Evolutionary conservation across 1,140 invertebrate species (phyloP).

Genomic region (Pachypsylla venusta): DNA sequence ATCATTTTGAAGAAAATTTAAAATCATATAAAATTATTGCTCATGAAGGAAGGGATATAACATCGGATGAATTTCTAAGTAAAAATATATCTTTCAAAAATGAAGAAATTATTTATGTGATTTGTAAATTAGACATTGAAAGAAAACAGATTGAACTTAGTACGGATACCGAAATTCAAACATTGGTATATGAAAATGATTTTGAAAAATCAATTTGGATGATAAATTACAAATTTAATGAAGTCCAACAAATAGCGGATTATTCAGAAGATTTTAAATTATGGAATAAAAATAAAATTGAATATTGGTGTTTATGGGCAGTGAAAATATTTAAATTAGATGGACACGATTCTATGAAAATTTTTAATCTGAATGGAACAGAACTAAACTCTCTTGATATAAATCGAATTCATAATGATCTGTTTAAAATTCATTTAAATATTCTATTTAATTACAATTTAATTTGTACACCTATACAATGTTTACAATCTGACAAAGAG

Average conservation of each 20-base stretch:
- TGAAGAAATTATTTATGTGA: not conserved
- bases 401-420: not conserved
- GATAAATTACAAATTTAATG: not conserved
- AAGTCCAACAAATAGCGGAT: not conserved
- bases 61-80: not conserved
- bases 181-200: not conserved
- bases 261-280: not conserved
- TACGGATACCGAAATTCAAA: not conserved
- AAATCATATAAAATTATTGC: not conserved
- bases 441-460: constrained; percentile 1
- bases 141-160: not conserved
- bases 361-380: not conserved
- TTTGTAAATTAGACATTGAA: not conserved
- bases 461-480: constrained; percentile 1
- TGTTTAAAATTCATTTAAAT: not conserved
- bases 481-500: not conserved
- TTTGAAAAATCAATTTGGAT: not conserved
- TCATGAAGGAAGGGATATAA: not conserved
- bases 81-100: not conserved
- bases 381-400: not conserved
- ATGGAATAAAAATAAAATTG: not conserved
- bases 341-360: constrained; percentile 1
- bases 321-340: not conserved
- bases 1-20: not conserved
- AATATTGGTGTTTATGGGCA: not conserved